These are phyloP conservation scores for Eupithecia dodoneata DNA, from an alignment of 2,888 invertebrate species.

Conservation along the genomic window DNA sequence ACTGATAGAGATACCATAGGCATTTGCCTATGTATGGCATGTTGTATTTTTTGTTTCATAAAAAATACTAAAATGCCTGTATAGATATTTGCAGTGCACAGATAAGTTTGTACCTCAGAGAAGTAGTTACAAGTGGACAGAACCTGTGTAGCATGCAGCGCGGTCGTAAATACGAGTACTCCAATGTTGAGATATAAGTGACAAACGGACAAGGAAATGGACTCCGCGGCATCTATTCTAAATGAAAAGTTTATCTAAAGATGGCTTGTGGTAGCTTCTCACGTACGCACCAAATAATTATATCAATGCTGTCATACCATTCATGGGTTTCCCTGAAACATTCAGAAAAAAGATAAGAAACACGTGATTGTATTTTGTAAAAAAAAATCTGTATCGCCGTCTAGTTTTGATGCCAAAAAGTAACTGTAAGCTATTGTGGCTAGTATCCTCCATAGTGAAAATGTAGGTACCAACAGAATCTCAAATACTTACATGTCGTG, in stretches of 20 bases:
- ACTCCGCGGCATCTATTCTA: not conserved
- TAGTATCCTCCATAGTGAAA: too few species aligned
- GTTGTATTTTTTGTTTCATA: too few species aligned
- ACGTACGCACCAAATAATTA: too few species aligned
- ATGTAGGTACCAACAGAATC: too few species aligned
- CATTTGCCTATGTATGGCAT: too few species aligned
- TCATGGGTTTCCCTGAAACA: not conserved
- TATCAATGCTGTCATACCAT: not conserved
- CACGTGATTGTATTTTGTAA: not conserved
- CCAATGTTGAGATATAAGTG: not conserved
- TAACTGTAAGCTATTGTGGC: too few species aligned
- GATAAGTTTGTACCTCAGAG: not conserved
- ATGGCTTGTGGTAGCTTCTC: not conserved
- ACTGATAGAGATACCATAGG: too few species aligned
- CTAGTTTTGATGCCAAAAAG: not conserved
- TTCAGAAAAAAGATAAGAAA: not conserved
- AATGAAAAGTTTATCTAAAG: not conserved
- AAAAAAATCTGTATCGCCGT: not conserved
- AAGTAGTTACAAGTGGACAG: not conserved
- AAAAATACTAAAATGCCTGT: too few species aligned
- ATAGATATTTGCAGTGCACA: not conserved
- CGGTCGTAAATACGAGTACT: not conserved
- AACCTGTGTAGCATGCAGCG: constrained; percentile 14
- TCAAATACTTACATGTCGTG: not conserved
- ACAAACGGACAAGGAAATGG: not conserved